A percentile compares a stretch with the other conserved stretches of the same genome.
Evolutionary conservation across 2,797 vertebrate genomes (phyloP).

Genomic region (Muscicapa striata): DNA sequence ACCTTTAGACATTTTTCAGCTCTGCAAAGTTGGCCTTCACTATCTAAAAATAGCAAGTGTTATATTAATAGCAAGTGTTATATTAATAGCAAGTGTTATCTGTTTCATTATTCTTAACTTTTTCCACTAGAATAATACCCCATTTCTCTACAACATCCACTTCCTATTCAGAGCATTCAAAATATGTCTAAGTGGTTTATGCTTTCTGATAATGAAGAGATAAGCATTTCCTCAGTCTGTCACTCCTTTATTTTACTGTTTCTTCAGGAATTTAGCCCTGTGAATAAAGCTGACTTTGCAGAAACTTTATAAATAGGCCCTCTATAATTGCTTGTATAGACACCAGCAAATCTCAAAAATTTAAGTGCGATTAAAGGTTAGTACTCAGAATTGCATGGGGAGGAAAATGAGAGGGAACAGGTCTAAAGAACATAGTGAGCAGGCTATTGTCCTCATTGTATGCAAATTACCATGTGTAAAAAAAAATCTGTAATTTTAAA

Average conservation of each 20-base stretch:
- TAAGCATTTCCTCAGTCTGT: background rate
- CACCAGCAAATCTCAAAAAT: background rate
- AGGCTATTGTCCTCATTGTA: background rate
- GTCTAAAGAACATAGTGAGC: background rate
- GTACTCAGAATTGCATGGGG: background rate
- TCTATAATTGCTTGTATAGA: background rate
- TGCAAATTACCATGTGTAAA: background rate
- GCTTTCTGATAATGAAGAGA: background rate
- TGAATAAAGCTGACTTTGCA: background rate
- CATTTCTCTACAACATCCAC: background rate
- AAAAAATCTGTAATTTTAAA: background rate
- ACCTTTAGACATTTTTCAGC: background rate
- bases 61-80: background rate
- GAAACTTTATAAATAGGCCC: background rate
- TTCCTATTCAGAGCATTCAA: background rate
- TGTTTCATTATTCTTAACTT: slow-evolving; percentile 1
- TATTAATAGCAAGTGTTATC: background rate
- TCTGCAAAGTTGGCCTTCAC: background rate
- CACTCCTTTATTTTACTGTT: background rate
- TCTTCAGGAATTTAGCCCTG: background rate
- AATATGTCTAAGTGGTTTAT: background rate
- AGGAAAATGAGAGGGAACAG: background rate
- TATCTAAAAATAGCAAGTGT: background rate
- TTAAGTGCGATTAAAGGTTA: background rate
- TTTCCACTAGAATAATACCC: background rate